Conservation (phyloP, 1,140 invertebrate genomes). For the Aradophagus sp. region DNA sequence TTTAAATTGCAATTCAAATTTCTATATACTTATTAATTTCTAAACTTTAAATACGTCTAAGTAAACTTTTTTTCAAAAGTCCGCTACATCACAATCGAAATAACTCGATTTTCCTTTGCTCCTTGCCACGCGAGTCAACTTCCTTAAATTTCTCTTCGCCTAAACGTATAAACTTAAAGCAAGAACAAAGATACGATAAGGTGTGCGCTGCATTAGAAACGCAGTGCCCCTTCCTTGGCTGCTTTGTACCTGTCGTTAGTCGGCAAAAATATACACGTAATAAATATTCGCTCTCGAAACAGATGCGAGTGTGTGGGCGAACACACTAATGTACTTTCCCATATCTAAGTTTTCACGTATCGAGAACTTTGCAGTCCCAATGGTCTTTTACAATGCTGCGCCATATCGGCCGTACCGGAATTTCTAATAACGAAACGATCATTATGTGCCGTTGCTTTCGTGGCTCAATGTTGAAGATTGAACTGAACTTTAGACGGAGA, state of each 20-base stretch:
- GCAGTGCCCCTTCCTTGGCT: background rate
- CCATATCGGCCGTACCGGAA: slow-evolving; percentile 31
- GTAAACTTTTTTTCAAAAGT: no score
- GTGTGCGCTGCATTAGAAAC: slow-evolving; percentile 15
- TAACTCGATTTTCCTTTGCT: no score
- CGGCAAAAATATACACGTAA: slow-evolving; percentile 51
- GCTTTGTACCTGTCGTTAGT: slow-evolving; percentile 36
- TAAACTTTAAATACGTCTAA: no score
- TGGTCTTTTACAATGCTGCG: slow-evolving; percentile 31
- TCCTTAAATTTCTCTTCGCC: background rate
- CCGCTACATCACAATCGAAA: no score
- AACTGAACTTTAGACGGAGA: no score
- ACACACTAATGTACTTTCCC: slow-evolving; percentile 29
- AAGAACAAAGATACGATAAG: slow-evolving; percentile 2
- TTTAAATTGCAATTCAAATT: no score
- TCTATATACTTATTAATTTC: no score
- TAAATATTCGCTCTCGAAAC: slow-evolving; percentile 45
- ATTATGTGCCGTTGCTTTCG: slow-evolving; percentile 19
- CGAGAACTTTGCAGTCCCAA: slow-evolving; percentile 20
- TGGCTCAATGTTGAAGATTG: background rate
- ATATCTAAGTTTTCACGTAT: slow-evolving; percentile 27
- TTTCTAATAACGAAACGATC: slow-evolving; percentile 32
- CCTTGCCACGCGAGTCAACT: no score
- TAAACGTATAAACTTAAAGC: slow-evolving; percentile 7
- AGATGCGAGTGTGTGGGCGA: slow-evolving; percentile 37